Percentiles rank a stretch among this genome's conserved stretches.
phyloP scores from a whole-genome alignment of 2,797 vertebrate genomes.

The Morus bassanus region DNA sequence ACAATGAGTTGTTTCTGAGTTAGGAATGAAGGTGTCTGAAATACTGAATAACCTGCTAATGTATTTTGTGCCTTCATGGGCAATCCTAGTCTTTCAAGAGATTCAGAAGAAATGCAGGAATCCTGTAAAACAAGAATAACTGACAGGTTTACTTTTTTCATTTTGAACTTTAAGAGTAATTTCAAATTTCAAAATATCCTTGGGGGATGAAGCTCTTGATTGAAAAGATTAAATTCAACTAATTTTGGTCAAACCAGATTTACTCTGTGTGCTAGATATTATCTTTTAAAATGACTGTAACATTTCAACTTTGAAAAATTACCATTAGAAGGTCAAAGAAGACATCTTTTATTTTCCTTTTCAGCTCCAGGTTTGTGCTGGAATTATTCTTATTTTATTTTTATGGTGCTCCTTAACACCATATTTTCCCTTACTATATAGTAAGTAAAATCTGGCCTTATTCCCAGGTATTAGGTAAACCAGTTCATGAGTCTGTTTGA shows the following conservation, averaged over 20 bases:
- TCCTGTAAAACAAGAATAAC: background rate
- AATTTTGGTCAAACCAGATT: background rate
- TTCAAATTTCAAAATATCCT: background rate
- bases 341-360: background rate
- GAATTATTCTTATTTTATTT: background rate
- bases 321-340: background rate
- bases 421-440: background rate
- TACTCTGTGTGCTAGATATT: background rate
- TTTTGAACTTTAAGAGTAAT: background rate
- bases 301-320: background rate
- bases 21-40: background rate
- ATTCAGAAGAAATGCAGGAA: background rate
- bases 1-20: background rate
- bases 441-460: constrained; percentile 8
- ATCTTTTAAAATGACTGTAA: background rate
- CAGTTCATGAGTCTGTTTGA: background rate
- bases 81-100: background rate
- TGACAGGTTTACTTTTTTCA: background rate
- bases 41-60: background rate
- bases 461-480: background rate
- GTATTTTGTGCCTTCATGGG: background rate
- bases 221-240: background rate
- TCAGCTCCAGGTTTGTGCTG: background rate
- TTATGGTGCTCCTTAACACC: background rate
- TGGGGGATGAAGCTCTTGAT: background rate